phyloP scores from a whole-genome alignment of 1,140 invertebrate species.

The Diachasma alloeum region DNA sequence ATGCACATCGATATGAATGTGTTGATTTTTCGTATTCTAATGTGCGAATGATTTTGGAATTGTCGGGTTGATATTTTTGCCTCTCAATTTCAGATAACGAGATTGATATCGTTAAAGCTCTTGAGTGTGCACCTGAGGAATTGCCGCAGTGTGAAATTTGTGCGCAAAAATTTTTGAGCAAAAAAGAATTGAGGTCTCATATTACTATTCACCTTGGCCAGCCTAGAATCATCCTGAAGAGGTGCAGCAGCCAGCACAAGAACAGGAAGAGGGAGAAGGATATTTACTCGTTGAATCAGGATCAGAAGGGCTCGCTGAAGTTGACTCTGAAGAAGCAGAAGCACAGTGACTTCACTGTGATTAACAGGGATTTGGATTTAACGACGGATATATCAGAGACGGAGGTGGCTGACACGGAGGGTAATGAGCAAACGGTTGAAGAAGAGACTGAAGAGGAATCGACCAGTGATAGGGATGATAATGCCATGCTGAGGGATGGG shows the following conservation, averaged over 20 bases:
- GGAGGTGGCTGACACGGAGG: slow-evolving; percentile 44
- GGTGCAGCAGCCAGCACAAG: slow-evolving; percentile 48
- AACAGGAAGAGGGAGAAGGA: slow-evolving; percentile 46
- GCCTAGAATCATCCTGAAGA: slow-evolving; percentile 54
- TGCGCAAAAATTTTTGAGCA: slow-evolving; percentile 48
- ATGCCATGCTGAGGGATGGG: slow-evolving; percentile 36
- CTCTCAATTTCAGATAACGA: slow-evolving; percentile 44
- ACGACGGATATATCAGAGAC: slow-evolving; percentile 41
- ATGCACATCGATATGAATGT: too few species aligned
- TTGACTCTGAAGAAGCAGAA: slow-evolving; percentile 57
- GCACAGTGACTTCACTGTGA: slow-evolving; percentile 57
- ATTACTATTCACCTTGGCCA: slow-evolving; percentile 53
- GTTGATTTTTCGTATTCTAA: neutral
- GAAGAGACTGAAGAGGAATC: slow-evolving; percentile 47
- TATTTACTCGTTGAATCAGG: slow-evolving; percentile 51
- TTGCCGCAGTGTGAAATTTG: slow-evolving; percentile 57
- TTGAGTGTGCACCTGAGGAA: slow-evolving; percentile 34
- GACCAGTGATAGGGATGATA: slow-evolving; percentile 16
- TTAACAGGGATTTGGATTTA: slow-evolving; percentile 48
- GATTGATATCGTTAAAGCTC: slow-evolving; percentile 32
- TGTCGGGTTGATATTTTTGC: slow-evolving; percentile 18
- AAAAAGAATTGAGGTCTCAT: slow-evolving; percentile 54
- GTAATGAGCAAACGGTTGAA: slow-evolving; percentile 55
- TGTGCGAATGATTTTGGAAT: neutral
- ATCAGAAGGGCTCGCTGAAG: slow-evolving; percentile 53